Evolutionary conservation across 2,888 invertebrate genomes (phyloP).

Genomic region (Lingula anatina): DNA sequence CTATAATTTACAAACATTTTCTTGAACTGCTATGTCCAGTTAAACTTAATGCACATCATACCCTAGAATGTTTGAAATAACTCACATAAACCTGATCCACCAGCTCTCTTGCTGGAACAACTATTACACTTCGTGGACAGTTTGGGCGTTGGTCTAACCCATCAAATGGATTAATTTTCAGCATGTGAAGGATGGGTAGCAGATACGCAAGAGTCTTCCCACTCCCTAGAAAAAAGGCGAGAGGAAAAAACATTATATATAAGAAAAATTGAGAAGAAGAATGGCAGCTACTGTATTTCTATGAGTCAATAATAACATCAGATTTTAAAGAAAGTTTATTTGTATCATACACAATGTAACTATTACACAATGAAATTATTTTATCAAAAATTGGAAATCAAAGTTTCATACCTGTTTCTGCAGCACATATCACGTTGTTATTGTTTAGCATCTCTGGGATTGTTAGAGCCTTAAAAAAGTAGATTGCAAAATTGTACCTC

Average conservation of each 20-base stretch:
- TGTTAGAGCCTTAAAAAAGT: conserved; percentile 59
- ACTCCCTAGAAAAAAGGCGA: conserved; percentile 66
- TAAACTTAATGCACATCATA: too few relatives aligned
- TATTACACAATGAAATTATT: not conserved
- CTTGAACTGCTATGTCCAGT: too few relatives aligned
- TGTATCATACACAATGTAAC: not conserved
- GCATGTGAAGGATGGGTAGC: conserved; percentile 72
- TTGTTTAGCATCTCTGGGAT: conserved; percentile 67
- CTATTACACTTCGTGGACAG: conserved; percentile 70
- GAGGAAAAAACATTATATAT: too few relatives aligned
- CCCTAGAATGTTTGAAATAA: too few relatives aligned
- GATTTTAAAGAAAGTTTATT: conserved; percentile 1
- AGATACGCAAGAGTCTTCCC: conserved; percentile 90
- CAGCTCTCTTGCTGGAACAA: conserved; percentile 82
- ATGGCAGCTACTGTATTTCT: too few relatives aligned
- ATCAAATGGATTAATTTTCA: conserved; percentile 45
- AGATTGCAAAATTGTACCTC: conserved; percentile 6
- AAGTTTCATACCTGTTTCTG: conserved; percentile 60
- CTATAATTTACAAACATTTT: too few relatives aligned
- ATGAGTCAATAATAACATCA: too few relatives aligned
- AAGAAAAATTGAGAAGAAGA: too few relatives aligned
- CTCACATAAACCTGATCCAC: conserved; percentile 63
- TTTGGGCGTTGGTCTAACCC: conserved; percentile 54
- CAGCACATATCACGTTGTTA: conserved; percentile 71
- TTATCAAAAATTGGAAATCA: not conserved